Conservation (phyloP, 1,140 invertebrate species). For the Drosophila pandora region DNA sequence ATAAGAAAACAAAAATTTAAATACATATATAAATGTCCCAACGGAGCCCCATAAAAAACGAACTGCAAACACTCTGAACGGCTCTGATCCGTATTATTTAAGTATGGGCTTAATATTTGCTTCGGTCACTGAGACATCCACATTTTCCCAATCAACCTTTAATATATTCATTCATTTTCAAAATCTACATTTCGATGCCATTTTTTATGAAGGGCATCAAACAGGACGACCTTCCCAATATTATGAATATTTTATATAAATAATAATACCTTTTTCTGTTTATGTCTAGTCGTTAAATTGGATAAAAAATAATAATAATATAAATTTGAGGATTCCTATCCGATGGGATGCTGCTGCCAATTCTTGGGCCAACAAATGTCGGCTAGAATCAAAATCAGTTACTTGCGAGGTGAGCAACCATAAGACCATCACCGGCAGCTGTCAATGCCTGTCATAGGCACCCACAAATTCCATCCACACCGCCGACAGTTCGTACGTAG, state of each 20-base stretch:
- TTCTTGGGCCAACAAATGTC: conserved; percentile 2
- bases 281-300: conserved; percentile 33
- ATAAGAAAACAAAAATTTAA: conserved; percentile 17
- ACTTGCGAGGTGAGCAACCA: conserved; percentile 48
- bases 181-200: conserved; percentile 14
- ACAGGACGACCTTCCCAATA: conserved; percentile 48
- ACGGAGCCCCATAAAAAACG: conserved; percentile 12
- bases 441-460: conserved; percentile 51
- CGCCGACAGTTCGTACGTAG: not conserved
- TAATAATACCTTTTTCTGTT: conserved; percentile 32
- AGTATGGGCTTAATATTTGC: conserved; percentile 2
- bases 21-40: conserved; percentile 10
- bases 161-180: conserved; percentile 36
- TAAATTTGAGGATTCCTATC: conserved; percentile 18
- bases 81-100: not conserved
- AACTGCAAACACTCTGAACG: conserved; percentile 26
- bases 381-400: conserved; percentile 37
- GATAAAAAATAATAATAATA: conserved; percentile 51
- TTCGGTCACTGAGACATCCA: not conserved
- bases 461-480: conserved; percentile 32
- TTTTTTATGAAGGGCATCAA: conserved; percentile 40
- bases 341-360: conserved; percentile 2
- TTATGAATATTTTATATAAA: conserved; percentile 76
- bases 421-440: conserved; percentile 40
- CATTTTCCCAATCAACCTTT: conserved; percentile 24